Percentiles rank a stretch among this genome's conserved stretches.
Conservation (phyloP, 2,888 invertebrate genomes). For the Heliconius erato region DNA sequence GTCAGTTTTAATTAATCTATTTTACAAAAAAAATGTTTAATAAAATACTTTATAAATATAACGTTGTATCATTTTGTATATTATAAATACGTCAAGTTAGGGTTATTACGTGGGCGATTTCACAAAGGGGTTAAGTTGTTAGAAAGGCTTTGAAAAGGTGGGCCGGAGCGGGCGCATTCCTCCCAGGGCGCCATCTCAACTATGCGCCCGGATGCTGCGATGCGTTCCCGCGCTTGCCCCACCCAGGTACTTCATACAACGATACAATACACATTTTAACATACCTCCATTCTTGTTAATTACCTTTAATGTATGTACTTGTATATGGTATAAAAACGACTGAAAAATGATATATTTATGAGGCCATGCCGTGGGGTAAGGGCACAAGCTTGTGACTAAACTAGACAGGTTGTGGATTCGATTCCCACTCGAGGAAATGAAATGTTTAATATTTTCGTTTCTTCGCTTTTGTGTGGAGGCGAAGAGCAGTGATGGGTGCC, state of each 20-base stretch:
- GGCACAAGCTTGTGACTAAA: no score
- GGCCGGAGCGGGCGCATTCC: conserved; percentile 64
- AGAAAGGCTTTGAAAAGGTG: conserved; percentile 63
- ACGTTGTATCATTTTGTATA: conserved; percentile 59
- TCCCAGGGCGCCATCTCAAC: conserved; percentile 61
- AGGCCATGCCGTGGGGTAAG: no score
- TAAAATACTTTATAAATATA: conserved; percentile 84
- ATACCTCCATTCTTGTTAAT: conserved; percentile 39
- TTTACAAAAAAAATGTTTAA: conserved; percentile 85
- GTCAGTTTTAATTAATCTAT: conserved; percentile 85
- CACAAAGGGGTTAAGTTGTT: conserved; percentile 59
- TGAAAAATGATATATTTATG: no score
- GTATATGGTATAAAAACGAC: not conserved
- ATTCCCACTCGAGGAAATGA: no score
- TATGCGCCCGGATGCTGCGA: conserved; percentile 61
- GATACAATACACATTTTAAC: conserved; percentile 43
- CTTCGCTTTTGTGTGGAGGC: no score
- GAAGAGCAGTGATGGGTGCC: no score
- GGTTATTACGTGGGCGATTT: conserved; percentile 46
- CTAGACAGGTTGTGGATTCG: no score
- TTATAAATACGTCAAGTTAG: conserved; percentile 40
- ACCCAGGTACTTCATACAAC: conserved; percentile 37
- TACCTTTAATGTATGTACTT: not conserved
- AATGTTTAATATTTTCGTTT: no score
- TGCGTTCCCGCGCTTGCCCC: conserved; percentile 43